Base-by-base conservation (phyloP, 2,113 vertebrate species). In the Stercorarius parasiticus region DNA sequence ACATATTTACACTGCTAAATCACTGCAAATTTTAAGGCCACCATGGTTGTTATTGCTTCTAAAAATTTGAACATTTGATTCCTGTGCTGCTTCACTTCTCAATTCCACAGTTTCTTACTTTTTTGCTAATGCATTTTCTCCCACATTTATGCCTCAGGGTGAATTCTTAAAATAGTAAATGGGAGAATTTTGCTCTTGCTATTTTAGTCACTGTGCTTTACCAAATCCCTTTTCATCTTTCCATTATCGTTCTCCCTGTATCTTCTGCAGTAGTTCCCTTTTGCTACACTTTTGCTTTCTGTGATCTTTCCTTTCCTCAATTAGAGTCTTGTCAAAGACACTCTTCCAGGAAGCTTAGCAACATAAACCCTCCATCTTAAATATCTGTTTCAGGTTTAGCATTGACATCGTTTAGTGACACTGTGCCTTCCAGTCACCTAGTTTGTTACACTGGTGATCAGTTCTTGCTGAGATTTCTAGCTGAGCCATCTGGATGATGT, bases 171-270 rank as follows among this genome's bases (percentile, higher is more conserved):
- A 84, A 91, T 13, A 90, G 59, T 9, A 84, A 45, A 64, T 22
- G 21, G 26, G 25, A 87, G 11, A 79, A 67, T 47, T 71, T 55
- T 76, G 7, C 11, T 36, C 5, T 52, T 85, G 10, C 7, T 59
- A 17, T 62, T 79, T 82, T 47, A 69, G 20, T 79, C 15, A 64
- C 26, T 64, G 56, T 20, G 11, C 13, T 67, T 94, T 82, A 86
- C 10, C 18, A 56, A 69, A 36, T 17, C 38, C 8, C 14, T 82
- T 93, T 80, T 77, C 13, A 43, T 49, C 40, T 78, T 94, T 72
- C 17, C 16, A 23, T 45, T 69, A 12, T 11, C 2, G 0, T 27
- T 61, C 62, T 9, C 11, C 13, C 13, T 0, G 0, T 43, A 42
- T 22, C 22, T 70, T 61, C 11, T 65, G 30, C n/a, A 78, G 16